phyloP scores from a whole-genome alignment of 2,797 vertebrate species.

The Eulemur rubriventer region DNA sequence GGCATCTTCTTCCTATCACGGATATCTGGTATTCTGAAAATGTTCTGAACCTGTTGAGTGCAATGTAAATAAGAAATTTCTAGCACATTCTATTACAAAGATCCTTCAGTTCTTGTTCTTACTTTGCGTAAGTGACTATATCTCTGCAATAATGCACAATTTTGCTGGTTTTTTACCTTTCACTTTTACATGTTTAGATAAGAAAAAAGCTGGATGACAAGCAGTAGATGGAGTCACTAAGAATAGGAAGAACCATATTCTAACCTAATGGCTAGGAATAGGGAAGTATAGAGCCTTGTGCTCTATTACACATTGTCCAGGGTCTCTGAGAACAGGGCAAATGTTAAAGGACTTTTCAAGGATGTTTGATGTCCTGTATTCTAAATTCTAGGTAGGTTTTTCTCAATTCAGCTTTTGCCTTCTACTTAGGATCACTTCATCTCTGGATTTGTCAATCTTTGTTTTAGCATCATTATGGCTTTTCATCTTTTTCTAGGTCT shows the following conservation, averaged over 20 bases:
- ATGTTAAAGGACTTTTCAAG: not conserved
- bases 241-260: not conserved
- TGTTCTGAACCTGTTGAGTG: not conserved
- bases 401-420: not conserved
- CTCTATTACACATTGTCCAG: not conserved
- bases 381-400: not conserved
- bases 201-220: not conserved
- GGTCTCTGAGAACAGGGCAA: not conserved
- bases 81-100: not conserved
- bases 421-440: not conserved
- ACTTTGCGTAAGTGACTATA: not conserved
- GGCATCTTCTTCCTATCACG: not conserved
- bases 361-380: not conserved
- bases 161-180: not conserved
- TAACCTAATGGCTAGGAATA: not conserved
- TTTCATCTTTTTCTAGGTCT: slow-evolving; percentile 36
- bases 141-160: not conserved
- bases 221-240: not conserved
- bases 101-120: not conserved
- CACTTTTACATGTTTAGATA: not conserved
- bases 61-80: not conserved
- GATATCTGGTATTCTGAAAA: not conserved
- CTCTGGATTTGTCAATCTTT: not conserved
- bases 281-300: not conserved
- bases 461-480: slow-evolving; percentile 16